Base-by-base conservation (phyloP, 37 sponge, comb jelly and placozoan species). In the Cliona cf. orientalis region DNA sequence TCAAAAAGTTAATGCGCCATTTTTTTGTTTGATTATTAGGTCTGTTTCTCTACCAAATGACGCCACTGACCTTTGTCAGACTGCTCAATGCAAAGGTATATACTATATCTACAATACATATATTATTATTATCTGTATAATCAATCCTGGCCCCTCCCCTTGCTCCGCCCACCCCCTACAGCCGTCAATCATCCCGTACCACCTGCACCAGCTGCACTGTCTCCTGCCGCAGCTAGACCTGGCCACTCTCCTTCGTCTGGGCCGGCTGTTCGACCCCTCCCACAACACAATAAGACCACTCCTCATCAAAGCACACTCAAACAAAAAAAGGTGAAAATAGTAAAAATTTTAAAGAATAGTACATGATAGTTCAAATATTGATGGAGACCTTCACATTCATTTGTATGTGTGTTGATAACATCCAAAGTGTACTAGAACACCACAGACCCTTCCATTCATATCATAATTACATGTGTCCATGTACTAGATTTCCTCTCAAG, bases 231-330 rank as follows among this genome's bases (percentile, higher is more conserved):
- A 80, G 7, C 58, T 80, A 12, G 66, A 87, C 69, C 44, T 80
- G 14, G 25, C 53, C 35, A 58, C 79, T 41, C 72, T 92, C 21
- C 62, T 87, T 3, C 62, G 79, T 25, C 63, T 87, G 65, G 84
- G 85, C 1, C 29, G 68, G 26, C 72, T 92, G 7, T 74, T 92
- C 59, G 93, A 92, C 61, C 93, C 93, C 72, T 80, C 88, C 37
- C 85, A 84, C 44, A 38, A 71, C 40, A 80, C 81, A 42, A 84
- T 87, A 14, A 63, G 67, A 32, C 93, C 93, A 23, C 85, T 88
- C 6, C 85, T 92, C 1, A 81, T 68, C 9, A 84, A 69, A 28
- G 93, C 88, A 25, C 72, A 74, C 41, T 63, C 89, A 1, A 46
- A 70, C 1, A 75, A 70, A 40, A 42, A 45, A 4, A 77, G 86